Evolutionary conservation across 1,140 invertebrate genomes (phyloP), one percentile per base, ranked within the genome.

Genomic region (Bombus sibiricus): DNA sequence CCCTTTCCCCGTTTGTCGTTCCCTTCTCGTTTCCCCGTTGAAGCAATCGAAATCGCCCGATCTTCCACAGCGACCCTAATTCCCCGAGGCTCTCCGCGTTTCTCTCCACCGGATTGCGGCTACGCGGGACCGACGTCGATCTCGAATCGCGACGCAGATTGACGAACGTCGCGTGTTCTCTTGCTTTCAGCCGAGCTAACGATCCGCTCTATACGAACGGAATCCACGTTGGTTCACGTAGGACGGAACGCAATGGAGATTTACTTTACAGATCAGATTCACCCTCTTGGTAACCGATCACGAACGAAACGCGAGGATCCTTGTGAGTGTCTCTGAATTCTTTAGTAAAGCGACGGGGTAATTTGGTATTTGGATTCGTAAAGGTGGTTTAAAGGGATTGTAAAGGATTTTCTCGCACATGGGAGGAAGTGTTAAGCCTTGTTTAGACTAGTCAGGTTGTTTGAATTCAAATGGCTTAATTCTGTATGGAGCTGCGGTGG

Each of bases 51-150:
- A 66, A 83, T 86, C 79, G 28, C 28, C 75, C 59, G 37, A 84
- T 89, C 83, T 89, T 86, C 71, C 37, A 66, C 69, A 13, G n/a
- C 18, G 68, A 59, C 72, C 34, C 41, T 69, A 41, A 71, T 85
- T 88, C 53, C 74, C 28, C n/a, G 25, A 71, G 72, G 37, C 72
- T 71, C 28, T 53, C 18, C 32, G 18, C 47, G 25, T 66, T 39
- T 59, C 68, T 62, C 28, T 10, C 13, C 41, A 25, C 6, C 2
- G n/a, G 69, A 84, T 85, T n/a, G 74, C 47, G 66, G 83, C 68
- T 72, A 72, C 77, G 32, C 32, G 68, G 76, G 32, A 62, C n/a
- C n/a, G 43, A 71, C 62, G 77, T 41, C 39, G 41, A 79, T 79
- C 77, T 64, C n/a, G 39, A 8, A 34, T n/a, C 37, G 37, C n/a